Base-by-base conservation (phyloP, 2,797 vertebrate species). In the Uromys caudimaculatus region DNA sequence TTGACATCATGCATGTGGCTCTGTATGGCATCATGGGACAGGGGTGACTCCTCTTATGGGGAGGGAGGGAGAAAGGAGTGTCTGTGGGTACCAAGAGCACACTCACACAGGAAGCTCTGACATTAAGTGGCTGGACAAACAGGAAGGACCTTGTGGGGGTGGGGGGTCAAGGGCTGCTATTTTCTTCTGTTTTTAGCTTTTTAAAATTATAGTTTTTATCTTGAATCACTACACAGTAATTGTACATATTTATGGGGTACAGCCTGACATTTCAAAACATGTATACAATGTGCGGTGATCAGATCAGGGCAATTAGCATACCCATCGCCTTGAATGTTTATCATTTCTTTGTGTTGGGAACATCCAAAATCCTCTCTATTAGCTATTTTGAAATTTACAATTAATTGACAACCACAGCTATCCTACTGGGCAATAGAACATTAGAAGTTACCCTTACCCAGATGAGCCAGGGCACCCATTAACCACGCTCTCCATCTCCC, bases 141-240 rank as follows among this genome's bases (percentile, higher is more conserved):
- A 9, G 52, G 64, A n/a, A 85, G 76, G 76, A 47, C 32, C 24
- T 88, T 35, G 38, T 58, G 91, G 87, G 41, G 23, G 41, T 0
- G 3, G 1, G n/a, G 32, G 83, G 88, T 75, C 88, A 90, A 90
- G 75, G 88, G 75, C 75, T 38, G 88, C 58, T 84, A 73, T 76
- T 50, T 84, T 29, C 50, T 85, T 62, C 60, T 86, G 73, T 67
- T 35, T n/a, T 71, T 83, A 83, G 29, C 47, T 83, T 91, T 73
- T 73, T 73, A 17, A 60, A 91, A 95, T 91, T 81, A 81, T 54
- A 91, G 73, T 95, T 87, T 95, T 95, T 81, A 91, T 87, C 64
- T 73, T 52, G 44, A 87, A 62, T 44, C 50, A 35, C 69, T 67
- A 41, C 52, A 71, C 35, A 91, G 54, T 81, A 91, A 91, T 91